A percentile compares a stretch with the other conserved stretches of the same genome.
Conservation (phyloP, 2,113 vertebrate genomes). For the Galbula dea region DNA sequence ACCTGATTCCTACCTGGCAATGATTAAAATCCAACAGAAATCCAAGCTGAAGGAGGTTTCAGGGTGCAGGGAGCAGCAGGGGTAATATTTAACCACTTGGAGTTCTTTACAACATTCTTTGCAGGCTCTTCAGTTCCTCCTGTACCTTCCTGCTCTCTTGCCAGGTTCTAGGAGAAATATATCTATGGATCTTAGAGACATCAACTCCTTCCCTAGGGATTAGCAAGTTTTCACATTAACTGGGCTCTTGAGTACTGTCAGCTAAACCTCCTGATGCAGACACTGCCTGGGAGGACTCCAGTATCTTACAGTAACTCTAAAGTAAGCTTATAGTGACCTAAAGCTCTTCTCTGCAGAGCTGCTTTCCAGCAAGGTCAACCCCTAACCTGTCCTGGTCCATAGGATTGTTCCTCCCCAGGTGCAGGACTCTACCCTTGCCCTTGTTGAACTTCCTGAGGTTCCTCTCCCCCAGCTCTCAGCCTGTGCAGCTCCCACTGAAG, state of each 20-base stretch:
- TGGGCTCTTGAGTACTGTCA: background rate
- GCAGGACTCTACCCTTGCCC: no score
- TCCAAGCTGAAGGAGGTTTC: background rate
- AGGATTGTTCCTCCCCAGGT: no score
- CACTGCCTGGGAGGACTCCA: background rate
- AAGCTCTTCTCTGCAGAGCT: no score
- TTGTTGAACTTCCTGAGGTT: no score
- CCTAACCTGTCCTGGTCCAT: no score
- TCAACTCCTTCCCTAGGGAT: background rate
- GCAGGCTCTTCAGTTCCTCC: background rate
- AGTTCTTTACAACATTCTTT: background rate
- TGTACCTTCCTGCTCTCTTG: background rate
- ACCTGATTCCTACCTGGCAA: background rate
- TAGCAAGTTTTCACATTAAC: background rate
- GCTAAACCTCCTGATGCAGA: background rate
- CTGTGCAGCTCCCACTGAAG: no score
- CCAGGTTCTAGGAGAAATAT: background rate
- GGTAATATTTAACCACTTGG: background rate
- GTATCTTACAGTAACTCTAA: background rate
- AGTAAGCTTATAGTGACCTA: no score
- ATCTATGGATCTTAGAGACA: background rate
- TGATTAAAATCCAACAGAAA: no score
- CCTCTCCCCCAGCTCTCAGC: no score
- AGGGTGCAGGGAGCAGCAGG: fast-evolving
- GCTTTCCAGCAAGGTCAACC: no score